These are phyloP conservation scores for Diarsia dahlii DNA, from an alignment of 2,888 invertebrate species.

Conservation along the genomic window DNA sequence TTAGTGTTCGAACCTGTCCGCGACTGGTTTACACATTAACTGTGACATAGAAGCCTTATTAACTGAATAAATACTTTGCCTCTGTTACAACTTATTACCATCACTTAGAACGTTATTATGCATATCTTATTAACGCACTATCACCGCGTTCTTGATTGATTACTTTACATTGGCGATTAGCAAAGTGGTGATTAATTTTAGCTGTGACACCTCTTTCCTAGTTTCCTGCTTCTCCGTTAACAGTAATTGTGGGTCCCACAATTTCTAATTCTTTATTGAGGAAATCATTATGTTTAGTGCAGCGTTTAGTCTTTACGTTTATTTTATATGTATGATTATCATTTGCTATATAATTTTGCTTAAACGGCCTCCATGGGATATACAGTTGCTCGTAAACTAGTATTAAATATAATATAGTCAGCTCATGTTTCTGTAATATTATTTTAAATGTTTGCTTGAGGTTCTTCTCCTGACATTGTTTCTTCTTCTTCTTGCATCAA, in stretches of 20 bases:
- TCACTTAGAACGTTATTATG: conserved; percentile 60
- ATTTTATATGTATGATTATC: not conserved
- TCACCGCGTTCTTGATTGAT: conserved; percentile 53
- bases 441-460: not conserved
- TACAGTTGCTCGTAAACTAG: not conserved
- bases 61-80: conserved; percentile 59
- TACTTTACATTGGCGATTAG: conserved; percentile 54
- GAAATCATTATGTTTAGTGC: conserved; percentile 40
- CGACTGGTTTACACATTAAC: conserved; percentile 77
- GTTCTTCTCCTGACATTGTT: not conserved
- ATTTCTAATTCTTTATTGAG: conserved; percentile 52
- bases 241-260: conserved; percentile 27
- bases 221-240: conserved; percentile 43
- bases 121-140: conserved; percentile 49
- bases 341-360: conserved; percentile 8
- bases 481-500: not conserved
- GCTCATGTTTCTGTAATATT: not conserved
- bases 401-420: not conserved
- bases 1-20: conserved; percentile 71
- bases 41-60: conserved; percentile 76
- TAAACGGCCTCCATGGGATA: not conserved
- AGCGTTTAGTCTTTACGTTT: conserved; percentile 12
- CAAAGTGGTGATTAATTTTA: conserved; percentile 48
- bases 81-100: conserved; percentile 57
- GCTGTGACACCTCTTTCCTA: conserved; percentile 41